phyloP scores from a whole-genome alignment of 2,888 invertebrate species.

The Busseola fusca region DNA sequence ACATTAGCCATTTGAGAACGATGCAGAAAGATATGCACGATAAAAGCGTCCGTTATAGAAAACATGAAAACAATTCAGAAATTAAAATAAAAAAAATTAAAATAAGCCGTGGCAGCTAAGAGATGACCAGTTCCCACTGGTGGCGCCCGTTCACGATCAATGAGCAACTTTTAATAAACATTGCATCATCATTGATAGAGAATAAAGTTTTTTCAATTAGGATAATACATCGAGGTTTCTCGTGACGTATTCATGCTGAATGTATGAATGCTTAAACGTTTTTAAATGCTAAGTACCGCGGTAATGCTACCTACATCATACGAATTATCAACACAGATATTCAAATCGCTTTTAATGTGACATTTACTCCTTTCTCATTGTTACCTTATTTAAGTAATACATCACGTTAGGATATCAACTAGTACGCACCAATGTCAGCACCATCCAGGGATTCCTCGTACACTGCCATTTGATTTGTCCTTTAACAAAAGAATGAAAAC shows the following conservation, averaged over 20 bases:
- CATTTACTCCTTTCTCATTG: not conserved
- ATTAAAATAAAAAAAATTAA: no score
- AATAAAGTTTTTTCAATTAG: not conserved
- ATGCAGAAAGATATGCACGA: no score
- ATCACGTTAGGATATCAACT: not conserved
- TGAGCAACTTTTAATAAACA: not conserved
- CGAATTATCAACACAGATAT: not conserved
- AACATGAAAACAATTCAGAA: no score
- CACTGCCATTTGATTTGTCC: conserved; percentile 83
- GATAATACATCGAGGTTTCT: not conserved
- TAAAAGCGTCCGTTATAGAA: no score
- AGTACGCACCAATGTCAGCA: conserved; percentile 72
- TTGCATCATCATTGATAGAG: conserved; percentile 1
- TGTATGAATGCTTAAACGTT: not conserved
- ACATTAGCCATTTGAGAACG: no score
- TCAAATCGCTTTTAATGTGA: not conserved
- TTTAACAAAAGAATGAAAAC: conserved; percentile 64
- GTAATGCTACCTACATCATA: no score
- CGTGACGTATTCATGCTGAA: not conserved
- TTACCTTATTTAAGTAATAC: conserved; percentile 6
- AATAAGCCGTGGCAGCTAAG: no score
- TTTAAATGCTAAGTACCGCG: not conserved
- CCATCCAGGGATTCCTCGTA: conserved; percentile 75
- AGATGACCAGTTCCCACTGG: no score
- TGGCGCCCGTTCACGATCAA: no score